Base-by-base conservation (phyloP, 2,888 invertebrate genomes). In the Cryptocephalus primarius region DNA sequence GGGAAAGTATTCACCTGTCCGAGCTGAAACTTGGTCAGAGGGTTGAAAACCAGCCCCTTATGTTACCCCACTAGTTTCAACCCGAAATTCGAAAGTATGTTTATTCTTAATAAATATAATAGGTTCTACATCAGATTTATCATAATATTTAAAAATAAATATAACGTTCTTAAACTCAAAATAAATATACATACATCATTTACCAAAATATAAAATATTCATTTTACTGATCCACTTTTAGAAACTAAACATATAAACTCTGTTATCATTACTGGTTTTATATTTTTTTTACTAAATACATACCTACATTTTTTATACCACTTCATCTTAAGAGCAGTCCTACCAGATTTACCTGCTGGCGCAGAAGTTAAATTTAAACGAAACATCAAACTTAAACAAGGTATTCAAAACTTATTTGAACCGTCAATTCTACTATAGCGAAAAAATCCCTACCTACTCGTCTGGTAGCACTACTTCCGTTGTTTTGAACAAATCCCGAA, bases 121-220 rank as follows among this genome's bases (percentile, higher is more conserved):
- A 61, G 62, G 61, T 60, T 55, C 52, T 60, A 60, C 57, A 61
- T 53, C 51, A 57, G 53, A 54, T 55, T 40, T 51, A 52, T 53
- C 48, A 51, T 57, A 57, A 54, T 54, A 58, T 54, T 57, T 58
- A 50, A 57, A 63, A 62, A 63, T 60, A 63, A 61, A 62, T 60
- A 61, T 53, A 49, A 55, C 47, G 55, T 60, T 59, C 60, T 60
- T 53, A 55, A 58, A 48, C 53, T 54, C 59, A 53, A 59, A 43
- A 43, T 13, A 34, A 34, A 61, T 63, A 62, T 63, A 62, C 62
- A 64, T 61, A 61, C 54, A 51, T 55, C 56, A 55, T 57, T 59
- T 60, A 62, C 59, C 59, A 61, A 62, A 63, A 65, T 67, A 67
- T 65, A 66, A 66, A 66, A 66, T 64, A 66, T 65, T 65, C 64